Conservation (phyloP, 2,113 vertebrate genomes). For the Varanus komodoensis region DNA sequence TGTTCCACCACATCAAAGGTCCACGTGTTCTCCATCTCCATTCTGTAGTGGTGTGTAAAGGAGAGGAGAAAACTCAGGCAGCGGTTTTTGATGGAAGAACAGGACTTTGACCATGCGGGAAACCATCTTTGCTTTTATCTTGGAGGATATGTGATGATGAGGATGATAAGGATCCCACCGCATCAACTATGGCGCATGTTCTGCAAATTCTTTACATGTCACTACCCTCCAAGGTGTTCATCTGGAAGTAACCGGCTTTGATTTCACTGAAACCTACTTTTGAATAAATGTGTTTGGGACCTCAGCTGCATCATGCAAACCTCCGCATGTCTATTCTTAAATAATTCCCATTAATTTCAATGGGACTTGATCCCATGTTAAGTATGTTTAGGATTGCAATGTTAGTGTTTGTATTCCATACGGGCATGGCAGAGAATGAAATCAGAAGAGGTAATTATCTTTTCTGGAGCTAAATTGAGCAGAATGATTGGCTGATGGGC, state of each 20-base stretch:
- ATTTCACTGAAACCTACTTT: not conserved
- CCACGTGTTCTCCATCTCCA: no score
- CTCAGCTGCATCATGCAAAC: not conserved
- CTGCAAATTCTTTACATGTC: not conserved
- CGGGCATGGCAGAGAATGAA: constrained; percentile 31
- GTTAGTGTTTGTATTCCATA: constrained; percentile 20
- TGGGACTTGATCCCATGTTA: not conserved
- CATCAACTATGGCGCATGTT: not conserved
- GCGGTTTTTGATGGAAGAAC: not conserved
- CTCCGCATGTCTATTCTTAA: not conserved
- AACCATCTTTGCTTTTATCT: not conserved
- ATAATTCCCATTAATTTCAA: not conserved
- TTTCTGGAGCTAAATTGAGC: constrained; percentile 41
- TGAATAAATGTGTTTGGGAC: not conserved
- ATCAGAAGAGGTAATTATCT: constrained; percentile 43
- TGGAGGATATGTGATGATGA: not conserved
- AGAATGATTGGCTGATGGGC: constrained; percentile 43
- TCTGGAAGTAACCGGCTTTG: not conserved
- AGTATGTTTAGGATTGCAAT: not conserved
- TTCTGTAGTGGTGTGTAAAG: not conserved
- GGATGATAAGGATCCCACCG: no score
- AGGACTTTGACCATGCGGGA: not conserved
- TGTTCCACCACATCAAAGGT: no score
- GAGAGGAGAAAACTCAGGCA: not conserved
- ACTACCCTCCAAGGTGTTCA: not conserved